Base-by-base conservation (phyloP, 2,113 vertebrate genomes). In the Lagopus muta region DNA sequence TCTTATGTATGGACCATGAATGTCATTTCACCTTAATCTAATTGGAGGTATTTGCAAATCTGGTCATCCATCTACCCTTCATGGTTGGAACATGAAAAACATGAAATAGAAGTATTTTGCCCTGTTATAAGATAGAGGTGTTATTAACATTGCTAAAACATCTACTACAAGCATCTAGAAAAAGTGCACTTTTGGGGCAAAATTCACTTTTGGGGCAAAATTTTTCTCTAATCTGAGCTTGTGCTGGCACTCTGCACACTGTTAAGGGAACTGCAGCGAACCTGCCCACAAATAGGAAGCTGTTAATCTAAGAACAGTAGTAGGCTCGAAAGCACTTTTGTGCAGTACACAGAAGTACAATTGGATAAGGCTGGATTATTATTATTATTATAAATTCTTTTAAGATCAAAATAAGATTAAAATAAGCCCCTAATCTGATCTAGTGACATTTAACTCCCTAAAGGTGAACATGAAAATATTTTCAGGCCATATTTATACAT, bases 401-500 rank as follows among this genome's bases (percentile, higher is more conserved):
- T 52, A 36, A 43, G 64, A 25, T 40, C 22, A 62, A 87, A n/a
- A n/a, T n/a, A n/a, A n/a, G n/a, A n/a, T n/a, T 67, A 60, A 78
- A 86, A 45, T 34, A 66, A 10, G 21, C 2, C 2, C 7, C 38
- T 61, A 50, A 40, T 20, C 71, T 8, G 25, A 54, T 28, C 14
- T 54, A 5, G 30, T 65, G 10, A 38, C 2, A 34, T 12, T 47
- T 82, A 91, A 87, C 71, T 78, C 7, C 30, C 7, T 7, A 24
- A 83, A 85, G 40, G 11, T 58, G 71, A 91, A 54, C 8, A 70
- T 25, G 40, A 91, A 93, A 91, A 88, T 82, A 76, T 61, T 82
- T 92, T 76, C n/a, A 48, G 40, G 40, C 79, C 73, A 21, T 61
- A 65, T 82, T 75, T 82, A 84, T 57, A 64, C 6, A 78, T 21